Base-by-base conservation (phyloP, 1,140 invertebrate species). In the Drosophila pseudoananassae region DNA sequence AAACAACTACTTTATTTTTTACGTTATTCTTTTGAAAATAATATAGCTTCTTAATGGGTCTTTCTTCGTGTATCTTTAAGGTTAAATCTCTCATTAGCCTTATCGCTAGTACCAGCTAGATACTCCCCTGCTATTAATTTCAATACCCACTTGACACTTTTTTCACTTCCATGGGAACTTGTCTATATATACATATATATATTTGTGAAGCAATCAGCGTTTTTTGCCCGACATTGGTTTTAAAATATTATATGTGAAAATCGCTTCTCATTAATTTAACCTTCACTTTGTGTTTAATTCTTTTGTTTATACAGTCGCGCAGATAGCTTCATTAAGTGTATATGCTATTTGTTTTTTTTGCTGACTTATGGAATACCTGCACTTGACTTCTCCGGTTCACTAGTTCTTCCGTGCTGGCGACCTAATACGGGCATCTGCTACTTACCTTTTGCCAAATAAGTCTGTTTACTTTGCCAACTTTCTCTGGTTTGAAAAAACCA, bases 231-330 rank as follows among this genome's bases (percentile, higher is more conserved):
- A 10, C 63, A 65, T 65, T 65, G 63, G 46, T 50, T 63, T 23
- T 47, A 14, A 49, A 14, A 49, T 31, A 15, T 31, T 9, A 47
- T 23, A 65, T 61, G 45, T 15, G 25, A 14, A 63, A 63, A 61
- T 65, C 33, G 63, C 46, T 63, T 23, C 40, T 61, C 36, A 63
- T 66, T 31, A 63, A 40, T 65, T 40, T 46, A 66, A 64, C 63
- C 63, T 66, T 66, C 58, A 51, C 23, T 17, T 40, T 23, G 58
- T 40, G 25, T 66, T 66, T 66, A 66, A 66, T 66, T 66, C 58
- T 64, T 64, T 51, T 66, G 58, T 51, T 66, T 66, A 51, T 66
- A 51, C 63, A 66, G 64, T 25, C 14, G 52, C 52, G 27, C 47
- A 50, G 45, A 10, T 43, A 36, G 3, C 33, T 12, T 36, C 20